These are phyloP conservation scores for Exocentrus adspersus DNA, from an alignment of 2,888 invertebrate genomes.

Conservation along the genomic window DNA sequence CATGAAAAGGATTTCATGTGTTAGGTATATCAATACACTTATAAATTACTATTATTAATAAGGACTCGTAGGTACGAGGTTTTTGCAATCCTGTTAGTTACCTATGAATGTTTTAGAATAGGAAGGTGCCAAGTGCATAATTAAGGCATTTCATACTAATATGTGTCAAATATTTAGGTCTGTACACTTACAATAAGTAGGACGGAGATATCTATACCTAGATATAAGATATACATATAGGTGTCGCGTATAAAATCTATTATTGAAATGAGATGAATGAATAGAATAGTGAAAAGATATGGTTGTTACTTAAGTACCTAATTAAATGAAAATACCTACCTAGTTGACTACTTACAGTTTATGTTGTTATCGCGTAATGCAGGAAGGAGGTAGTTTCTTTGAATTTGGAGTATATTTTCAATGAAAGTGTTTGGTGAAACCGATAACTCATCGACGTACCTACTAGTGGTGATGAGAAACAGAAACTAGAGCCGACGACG, in stretches of 20 bases:
- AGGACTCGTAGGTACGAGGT: too few relatives aligned
- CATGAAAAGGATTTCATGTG: too few relatives aligned
- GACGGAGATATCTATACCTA: too few relatives aligned
- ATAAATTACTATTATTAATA: too few relatives aligned
- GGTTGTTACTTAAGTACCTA: background rate
- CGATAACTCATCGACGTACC: constrained; percentile 25
- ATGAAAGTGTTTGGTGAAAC: constrained; percentile 13
- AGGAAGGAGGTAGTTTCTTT: constrained; percentile 4
- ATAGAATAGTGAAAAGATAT: background rate
- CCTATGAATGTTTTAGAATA: too few relatives aligned
- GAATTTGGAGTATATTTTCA: constrained; percentile 2
- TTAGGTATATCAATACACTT: too few relatives aligned
- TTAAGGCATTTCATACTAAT: too few relatives aligned
- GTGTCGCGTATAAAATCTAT: background rate
- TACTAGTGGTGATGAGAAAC: constrained; percentile 1
- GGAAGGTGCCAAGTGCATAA: too few relatives aligned
- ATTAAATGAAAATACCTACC: background rate
- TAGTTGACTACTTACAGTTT: background rate
- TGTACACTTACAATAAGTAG: too few relatives aligned
- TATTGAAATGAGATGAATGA: background rate
- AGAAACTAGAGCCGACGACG: constrained; percentile 13
- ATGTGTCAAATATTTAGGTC: too few relatives aligned
- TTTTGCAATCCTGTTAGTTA: too few relatives aligned
- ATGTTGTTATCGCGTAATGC: background rate
- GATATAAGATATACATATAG: too few relatives aligned